Base-by-base conservation (phyloP, 1,140 invertebrate species). In the Drosophila cardini region DNA sequence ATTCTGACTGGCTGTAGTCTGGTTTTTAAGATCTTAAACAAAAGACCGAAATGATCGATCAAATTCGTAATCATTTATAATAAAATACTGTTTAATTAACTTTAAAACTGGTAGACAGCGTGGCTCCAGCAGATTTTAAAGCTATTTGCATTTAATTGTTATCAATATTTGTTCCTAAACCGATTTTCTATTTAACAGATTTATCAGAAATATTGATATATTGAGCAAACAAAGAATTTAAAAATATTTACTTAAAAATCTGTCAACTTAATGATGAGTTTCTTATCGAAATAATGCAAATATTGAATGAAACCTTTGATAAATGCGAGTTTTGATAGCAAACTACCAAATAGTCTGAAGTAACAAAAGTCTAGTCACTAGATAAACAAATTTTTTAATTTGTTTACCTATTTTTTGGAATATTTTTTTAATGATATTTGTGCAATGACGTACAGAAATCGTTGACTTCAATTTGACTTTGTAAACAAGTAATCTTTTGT, bases 361-460 rank as follows among this genome's bases (percentile, higher is more conserved):
- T 46, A 57, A 7, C 3, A 38, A 38, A 11, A 11, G 11, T 38
- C 9, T 38, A 9, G 36, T 38, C 38, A 13, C 16, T 48, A 38
- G 10, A 8, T 30, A 30, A 16, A 43, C 15, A 56, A 40, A 50
- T 71, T 56, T 11, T 48, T 16, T 46, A 18, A 18, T 15, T 63
- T 52, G 46, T 60, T 42, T 58, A 68, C 38, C 9, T 45, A 42
- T 38, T 43, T 56, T 72, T 60, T 4, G 9, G 32, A 61, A 52
- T 64, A 50, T 62, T 64, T 64, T 80, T 73, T 46, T 13, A 26
- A 71, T 72, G 61, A 74, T 85, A 64, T 81, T 83, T 73, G 18
- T 8, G 16, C 50, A 46, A 69, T 81, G 78, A 84, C 72, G 56
- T 70, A 45, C 40, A 74, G 58, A 85, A 80, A 69, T 13, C 43